phyloP scores from a whole-genome alignment of 53 echinoderm and acorn worm genomes.

The Astropecten irregularis region DNA sequence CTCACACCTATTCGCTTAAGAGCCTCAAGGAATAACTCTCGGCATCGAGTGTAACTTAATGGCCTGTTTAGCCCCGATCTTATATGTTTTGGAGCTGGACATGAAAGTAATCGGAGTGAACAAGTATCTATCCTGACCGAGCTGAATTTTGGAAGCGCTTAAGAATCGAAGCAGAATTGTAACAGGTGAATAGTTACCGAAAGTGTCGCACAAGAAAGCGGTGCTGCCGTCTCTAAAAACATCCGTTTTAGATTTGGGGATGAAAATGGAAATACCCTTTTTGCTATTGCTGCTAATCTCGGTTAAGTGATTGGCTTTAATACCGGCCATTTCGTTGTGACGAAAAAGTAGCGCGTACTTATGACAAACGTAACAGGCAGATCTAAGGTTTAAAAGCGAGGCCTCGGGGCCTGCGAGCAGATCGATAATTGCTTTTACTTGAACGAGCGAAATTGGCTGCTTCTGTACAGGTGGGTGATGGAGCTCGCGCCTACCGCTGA shows the following conservation, averaged over 20 bases:
- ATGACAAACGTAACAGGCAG: not conserved
- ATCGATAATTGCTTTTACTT: not conserved
- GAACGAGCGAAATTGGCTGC: not conserved
- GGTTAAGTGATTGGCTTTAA: not conserved
- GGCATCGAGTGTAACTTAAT: not conserved
- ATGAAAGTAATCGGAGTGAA: not conserved
- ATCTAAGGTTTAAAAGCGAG: not conserved
- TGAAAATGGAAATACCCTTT: not conserved
- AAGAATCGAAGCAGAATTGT: not conserved
- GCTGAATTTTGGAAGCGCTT: not conserved
- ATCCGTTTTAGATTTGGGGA: slow-evolving; percentile 10
- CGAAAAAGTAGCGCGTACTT: slow-evolving; percentile 14
- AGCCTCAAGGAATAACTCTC: not conserved
- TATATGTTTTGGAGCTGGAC: not conserved
- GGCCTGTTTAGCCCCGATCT: not conserved
- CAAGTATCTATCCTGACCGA: not conserved
- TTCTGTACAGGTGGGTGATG: slow-evolving; percentile 6
- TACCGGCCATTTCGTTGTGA: not conserved
- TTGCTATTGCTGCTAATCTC: not conserved
- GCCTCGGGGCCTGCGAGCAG: not conserved
- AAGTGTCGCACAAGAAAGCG: not conserved
- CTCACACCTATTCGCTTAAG: not conserved
- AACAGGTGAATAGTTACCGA: not conserved
- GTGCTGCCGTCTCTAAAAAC: slow-evolving; percentile 9
- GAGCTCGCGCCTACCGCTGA: not conserved